Conservation (phyloP, 2,113 vertebrate species). For the Dicentrarchus labrax region DNA sequence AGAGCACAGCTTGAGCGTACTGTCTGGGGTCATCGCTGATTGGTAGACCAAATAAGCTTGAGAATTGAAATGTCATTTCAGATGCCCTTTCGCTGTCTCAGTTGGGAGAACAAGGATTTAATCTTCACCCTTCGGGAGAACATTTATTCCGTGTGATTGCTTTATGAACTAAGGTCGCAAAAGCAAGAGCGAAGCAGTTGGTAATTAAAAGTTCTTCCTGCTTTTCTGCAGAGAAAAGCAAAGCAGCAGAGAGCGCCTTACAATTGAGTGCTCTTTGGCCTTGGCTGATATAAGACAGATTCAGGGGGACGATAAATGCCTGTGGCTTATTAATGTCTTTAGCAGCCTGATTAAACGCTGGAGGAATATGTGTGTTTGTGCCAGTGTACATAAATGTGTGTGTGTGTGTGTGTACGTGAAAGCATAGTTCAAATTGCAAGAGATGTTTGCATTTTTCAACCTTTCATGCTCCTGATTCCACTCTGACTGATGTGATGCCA, state of each 20-base stretch:
- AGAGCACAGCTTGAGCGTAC: constrained; percentile 22
- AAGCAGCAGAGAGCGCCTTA: constrained; percentile 18
- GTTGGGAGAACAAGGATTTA: constrained; percentile 17
- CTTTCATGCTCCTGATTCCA: constrained; percentile 42
- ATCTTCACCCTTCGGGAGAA: constrained; percentile 26
- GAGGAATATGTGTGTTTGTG: constrained; percentile 27
- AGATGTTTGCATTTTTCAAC: constrained; percentile 32
- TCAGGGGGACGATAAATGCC: constrained; percentile 59
- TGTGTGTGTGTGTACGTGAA: not conserved
- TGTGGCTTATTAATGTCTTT: constrained; percentile 66
- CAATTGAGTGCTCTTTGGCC: constrained; percentile 65
- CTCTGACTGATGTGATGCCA: constrained; percentile 38
- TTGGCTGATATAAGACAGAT: constrained; percentile 47
- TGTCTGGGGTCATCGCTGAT: constrained; percentile 40
- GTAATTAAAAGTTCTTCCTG: constrained; percentile 35
- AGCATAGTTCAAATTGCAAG: not conserved
- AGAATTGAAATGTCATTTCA: constrained; percentile 62
- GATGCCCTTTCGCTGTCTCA: constrained; percentile 56
- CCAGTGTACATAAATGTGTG: not conserved
- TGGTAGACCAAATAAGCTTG: constrained; percentile 35
- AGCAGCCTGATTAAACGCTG: constrained; percentile 66
- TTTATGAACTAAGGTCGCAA: constrained; percentile 48
- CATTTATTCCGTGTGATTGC: constrained; percentile 57
- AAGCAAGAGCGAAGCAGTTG: constrained; percentile 7
- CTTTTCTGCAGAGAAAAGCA: constrained; percentile 43